These are phyloP conservation scores for Ophion costatus DNA, from an alignment of 2,888 invertebrate species.

Conservation along the genomic window DNA sequence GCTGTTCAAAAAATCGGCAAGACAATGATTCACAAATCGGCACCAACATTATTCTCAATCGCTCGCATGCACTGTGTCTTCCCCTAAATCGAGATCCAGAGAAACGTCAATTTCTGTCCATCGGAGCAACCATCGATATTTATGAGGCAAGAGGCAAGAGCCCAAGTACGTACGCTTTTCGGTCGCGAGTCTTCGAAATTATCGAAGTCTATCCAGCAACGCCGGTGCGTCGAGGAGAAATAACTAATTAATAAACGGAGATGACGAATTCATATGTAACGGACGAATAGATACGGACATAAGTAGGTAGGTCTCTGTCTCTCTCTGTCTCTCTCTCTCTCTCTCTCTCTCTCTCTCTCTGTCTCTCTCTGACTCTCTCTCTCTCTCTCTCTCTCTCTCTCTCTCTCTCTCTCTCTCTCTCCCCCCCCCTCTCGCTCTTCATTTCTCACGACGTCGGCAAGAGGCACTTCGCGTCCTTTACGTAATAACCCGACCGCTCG, in stretches of 20 bases:
- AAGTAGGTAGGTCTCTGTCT: slow-evolving; percentile 51
- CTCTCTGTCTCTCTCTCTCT: neutral
- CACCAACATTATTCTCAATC: too few species aligned
- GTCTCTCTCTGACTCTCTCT: slow-evolving; percentile 10
- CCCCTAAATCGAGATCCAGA: too few species aligned
- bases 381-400: slow-evolving; percentile 2
- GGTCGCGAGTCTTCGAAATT: neutral
- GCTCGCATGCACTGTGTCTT: too few species aligned
- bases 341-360: neutral
- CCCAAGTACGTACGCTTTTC: neutral
- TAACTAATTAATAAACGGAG: slow-evolving; percentile 21
- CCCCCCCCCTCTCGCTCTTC: neutral
- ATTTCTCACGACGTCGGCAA: slow-evolving; percentile 49
- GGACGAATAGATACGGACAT: slow-evolving; percentile 37
- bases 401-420: slow-evolving; percentile 1
- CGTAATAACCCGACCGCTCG: slow-evolving; percentile 64
- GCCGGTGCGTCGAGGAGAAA: slow-evolving; percentile 9
- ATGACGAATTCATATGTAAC: slow-evolving; percentile 41
- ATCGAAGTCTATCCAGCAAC: slow-evolving; percentile 14
- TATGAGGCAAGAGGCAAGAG: neutral
- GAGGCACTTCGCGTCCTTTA: slow-evolving; percentile 67
- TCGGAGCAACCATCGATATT: neutral
- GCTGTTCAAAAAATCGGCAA: too few species aligned
- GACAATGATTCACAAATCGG: too few species aligned
- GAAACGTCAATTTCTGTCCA: neutral